These are phyloP conservation scores for Acropternis orthonyx DNA, from an alignment of 2,797 vertebrate genomes.

Conservation along the genomic window DNA sequence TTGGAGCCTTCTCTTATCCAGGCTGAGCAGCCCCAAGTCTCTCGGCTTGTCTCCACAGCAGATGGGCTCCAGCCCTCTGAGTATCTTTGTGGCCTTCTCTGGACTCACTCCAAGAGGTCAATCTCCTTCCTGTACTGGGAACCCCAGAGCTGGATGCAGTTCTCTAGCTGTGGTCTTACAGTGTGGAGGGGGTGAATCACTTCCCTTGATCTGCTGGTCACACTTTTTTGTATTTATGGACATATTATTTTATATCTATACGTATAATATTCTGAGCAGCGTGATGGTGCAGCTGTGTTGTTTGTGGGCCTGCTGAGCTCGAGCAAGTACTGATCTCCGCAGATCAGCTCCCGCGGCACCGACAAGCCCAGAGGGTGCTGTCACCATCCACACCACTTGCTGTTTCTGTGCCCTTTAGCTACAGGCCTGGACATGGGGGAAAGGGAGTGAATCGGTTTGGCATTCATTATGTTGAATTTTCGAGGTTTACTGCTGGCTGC, in stretches of 20 bases:
- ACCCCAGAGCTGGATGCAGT: too few relatives aligned
- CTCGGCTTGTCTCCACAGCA: neutral
- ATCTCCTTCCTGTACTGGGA: neutral
- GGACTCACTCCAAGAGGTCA: neutral
- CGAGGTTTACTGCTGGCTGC: neutral
- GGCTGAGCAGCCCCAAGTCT: neutral
- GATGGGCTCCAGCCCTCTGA: neutral
- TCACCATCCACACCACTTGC: accelerated
- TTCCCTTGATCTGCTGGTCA: neutral
- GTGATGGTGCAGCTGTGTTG: too few relatives aligned
- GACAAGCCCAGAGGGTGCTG: accelerated
- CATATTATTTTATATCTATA: neutral
- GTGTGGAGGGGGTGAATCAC: neutral
- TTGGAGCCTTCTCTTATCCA: too few relatives aligned
- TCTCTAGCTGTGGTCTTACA: neutral
- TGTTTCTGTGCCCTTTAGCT: accelerated
- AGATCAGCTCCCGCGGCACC: accelerated
- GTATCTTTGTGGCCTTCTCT: neutral
- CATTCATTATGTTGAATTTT: accelerated
- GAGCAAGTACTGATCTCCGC: neutral
- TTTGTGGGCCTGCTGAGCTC: neutral
- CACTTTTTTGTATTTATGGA: neutral
- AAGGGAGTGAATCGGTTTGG: accelerated
- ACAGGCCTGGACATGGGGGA: accelerated
- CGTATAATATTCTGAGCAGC: neutral